Evolutionary conservation across 2,797 vertebrate genomes (phyloP).

Genomic region (Halcyon smyrnensis): DNA sequence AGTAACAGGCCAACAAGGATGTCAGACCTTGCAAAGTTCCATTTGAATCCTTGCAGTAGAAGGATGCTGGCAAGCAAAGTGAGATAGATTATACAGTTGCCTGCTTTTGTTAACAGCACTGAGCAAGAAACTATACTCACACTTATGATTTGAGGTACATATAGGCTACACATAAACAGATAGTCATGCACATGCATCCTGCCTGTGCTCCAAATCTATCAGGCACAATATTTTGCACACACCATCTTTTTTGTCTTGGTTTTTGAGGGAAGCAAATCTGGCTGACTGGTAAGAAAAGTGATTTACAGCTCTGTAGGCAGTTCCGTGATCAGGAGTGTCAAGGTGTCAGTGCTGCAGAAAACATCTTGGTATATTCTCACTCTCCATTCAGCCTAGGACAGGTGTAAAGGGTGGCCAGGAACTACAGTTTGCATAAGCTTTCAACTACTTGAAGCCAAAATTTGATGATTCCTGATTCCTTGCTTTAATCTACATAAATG

Average conservation of each 20-base stretch:
- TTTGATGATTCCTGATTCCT: not conserved
- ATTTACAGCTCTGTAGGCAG: rapidly evolving
- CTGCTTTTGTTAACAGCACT: not conserved
- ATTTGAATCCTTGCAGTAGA: not conserved
- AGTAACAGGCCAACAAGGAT: not conserved
- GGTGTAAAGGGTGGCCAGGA: not conserved
- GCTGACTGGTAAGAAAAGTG: not conserved
- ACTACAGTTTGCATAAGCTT: not conserved
- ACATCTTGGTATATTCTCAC: not conserved
- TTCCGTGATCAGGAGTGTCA: not conserved
- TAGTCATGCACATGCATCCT: rapidly evolving
- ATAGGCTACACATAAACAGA: not conserved
- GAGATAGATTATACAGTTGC: not conserved
- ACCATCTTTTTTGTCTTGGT: not conserved
- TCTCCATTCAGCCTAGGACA: not conserved
- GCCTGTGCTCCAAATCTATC: not conserved
- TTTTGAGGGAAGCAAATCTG: not conserved
- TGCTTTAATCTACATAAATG: not conserved
- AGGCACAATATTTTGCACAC: not conserved
- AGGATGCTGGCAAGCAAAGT: not conserved
- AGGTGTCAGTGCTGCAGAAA: not conserved
- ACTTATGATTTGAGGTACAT: rapidly evolving
- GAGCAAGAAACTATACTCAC: not conserved
- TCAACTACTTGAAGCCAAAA: not conserved
- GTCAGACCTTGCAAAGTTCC: not conserved